These are phyloP conservation scores for Apamea anceps DNA, from an alignment of 2,888 invertebrate species.

Conservation along the genomic window DNA sequence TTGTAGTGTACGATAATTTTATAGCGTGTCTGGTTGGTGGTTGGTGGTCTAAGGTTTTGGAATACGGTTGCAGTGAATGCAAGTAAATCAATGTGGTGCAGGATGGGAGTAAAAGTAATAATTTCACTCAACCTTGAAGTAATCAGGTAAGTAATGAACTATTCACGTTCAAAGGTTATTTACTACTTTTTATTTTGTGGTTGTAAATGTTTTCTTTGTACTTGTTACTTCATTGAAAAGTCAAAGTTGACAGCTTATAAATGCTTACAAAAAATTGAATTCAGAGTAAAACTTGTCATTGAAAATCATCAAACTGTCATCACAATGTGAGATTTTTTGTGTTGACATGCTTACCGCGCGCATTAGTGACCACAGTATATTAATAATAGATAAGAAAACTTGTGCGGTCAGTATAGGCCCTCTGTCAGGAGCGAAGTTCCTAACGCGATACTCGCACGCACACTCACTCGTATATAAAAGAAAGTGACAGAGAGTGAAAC, in stretches of 20 bases:
- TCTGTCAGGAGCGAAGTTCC: no score
- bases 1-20: conserved; percentile 12
- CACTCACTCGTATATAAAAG: no score
- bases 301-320: background rate
- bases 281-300: background rate
- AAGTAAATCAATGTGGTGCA: background rate
- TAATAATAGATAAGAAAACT: background rate
- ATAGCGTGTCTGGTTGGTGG: background rate
- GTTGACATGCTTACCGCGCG: no score
- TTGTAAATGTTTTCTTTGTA: background rate
- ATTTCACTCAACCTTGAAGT: background rate
- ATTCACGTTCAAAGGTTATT: background rate
- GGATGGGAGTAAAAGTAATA: background rate
- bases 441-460: no score
- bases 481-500: no score
- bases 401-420: no score
- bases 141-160: background rate
- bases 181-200: background rate
- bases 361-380: background rate
- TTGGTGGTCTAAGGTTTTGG: background rate
- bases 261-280: background rate
- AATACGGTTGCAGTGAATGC: background rate
- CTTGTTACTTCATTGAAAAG: background rate
- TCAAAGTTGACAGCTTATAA: background rate
- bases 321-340: background rate